A percentile compares a stretch with the other conserved stretches of the same genome.
Evolutionary conservation across 2,888 invertebrate species (phyloP).

Genomic region (Physocephala rufipes): DNA sequence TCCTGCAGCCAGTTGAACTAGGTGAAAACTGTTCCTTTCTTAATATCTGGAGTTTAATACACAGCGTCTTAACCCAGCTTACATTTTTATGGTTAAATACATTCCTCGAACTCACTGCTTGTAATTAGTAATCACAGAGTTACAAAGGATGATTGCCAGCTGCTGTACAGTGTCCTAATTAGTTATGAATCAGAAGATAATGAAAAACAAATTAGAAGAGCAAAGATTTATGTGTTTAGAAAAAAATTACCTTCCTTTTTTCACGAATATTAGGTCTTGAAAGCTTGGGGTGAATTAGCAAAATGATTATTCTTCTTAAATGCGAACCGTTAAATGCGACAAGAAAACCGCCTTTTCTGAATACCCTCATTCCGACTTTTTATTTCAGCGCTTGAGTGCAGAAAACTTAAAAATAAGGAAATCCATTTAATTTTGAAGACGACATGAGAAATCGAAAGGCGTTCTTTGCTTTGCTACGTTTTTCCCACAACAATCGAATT

Average conservation of each 20-base stretch:
- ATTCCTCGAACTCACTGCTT: too few species aligned
- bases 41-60: too few species aligned
- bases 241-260: neutral
- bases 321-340: neutral
- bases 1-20: too few species aligned
- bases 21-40: too few species aligned
- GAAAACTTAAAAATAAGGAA: constrained; percentile 2
- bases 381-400: constrained; percentile 10
- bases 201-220: neutral
- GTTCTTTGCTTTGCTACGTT: neutral
- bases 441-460: constrained; percentile 34
- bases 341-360: neutral
- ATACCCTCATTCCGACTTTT: neutral
- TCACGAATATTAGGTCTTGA: neutral
- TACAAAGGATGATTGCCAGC: too few species aligned
- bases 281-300: neutral
- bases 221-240: neutral
- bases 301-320: neutral
- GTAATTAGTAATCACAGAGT: too few species aligned
- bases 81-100: too few species aligned
- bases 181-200: too few species aligned
- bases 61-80: too few species aligned
- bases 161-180: too few species aligned
- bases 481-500: constrained; percentile 21
- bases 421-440: too few species aligned